Conservation (phyloP, 2,888 invertebrate species). For the Heliconius charithonia region DNA sequence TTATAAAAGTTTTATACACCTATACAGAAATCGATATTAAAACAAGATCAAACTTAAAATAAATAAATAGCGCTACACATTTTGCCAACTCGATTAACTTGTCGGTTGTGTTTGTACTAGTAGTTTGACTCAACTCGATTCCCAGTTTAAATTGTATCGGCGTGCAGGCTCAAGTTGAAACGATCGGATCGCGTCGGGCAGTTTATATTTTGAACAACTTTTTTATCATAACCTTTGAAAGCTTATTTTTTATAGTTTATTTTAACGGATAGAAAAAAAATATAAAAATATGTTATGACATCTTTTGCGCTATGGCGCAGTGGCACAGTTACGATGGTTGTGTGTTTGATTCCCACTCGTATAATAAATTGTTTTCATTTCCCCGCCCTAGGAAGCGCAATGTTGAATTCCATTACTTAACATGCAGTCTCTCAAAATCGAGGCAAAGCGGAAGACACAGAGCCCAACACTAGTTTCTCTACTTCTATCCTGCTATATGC, state of each 20-base stretch:
- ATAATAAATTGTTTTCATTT: too few species aligned
- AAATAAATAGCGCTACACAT: not conserved
- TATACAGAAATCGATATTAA: not conserved
- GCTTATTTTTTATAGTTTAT: not conserved
- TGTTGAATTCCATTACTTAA: too few species aligned
- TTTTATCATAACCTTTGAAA: conserved; percentile 22
- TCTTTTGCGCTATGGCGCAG: too few species aligned
- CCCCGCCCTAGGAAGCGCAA: too few species aligned
- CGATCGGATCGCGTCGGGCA: conserved; percentile 8
- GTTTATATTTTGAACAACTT: not conserved
- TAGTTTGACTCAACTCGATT: conserved; percentile 16
- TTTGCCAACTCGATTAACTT: conserved; percentile 50
- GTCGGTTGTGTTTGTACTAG: conserved; percentile 6
- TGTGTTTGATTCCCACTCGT: too few species aligned
- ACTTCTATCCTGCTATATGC: too few species aligned
- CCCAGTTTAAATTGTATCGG: conserved; percentile 28
- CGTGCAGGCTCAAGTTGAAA: conserved; percentile 26
- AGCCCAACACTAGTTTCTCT: too few species aligned
- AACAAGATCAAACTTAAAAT: not conserved
- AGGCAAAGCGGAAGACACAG: too few species aligned
- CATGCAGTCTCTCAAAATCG: too few species aligned
- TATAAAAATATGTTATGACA: too few species aligned
- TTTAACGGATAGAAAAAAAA: not conserved
- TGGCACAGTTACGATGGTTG: too few species aligned
- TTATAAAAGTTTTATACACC: not conserved